These are phyloP conservation scores for Leptopterna dolabrata DNA, from an alignment of 2,888 invertebrate genomes.

Conservation along the genomic window DNA sequence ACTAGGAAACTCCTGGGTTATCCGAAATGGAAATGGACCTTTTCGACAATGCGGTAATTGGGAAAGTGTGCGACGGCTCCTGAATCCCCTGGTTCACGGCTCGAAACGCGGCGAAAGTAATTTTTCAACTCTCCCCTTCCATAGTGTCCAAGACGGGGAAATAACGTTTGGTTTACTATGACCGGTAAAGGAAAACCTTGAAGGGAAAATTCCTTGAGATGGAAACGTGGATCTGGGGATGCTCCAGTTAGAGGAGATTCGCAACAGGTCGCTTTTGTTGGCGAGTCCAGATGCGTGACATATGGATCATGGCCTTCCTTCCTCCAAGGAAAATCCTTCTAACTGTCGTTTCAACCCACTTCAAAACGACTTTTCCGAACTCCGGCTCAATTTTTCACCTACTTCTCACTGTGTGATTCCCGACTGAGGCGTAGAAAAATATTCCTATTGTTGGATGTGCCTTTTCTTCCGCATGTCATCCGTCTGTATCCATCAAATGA, in stretches of 20 bases:
- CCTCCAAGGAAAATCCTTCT: background rate
- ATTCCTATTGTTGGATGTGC: background rate
- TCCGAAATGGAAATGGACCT: background rate
- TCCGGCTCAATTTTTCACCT: background rate
- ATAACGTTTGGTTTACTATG: background rate
- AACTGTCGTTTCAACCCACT: slow-evolving; percentile 5
- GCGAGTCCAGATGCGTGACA: background rate
- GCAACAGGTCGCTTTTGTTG: slow-evolving; percentile 26
- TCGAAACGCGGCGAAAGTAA: background rate
- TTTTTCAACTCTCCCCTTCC: background rate
- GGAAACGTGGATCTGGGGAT: background rate
- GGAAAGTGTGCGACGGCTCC: slow-evolving; percentile 16
- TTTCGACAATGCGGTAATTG: background rate
- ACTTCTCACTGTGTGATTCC: background rate
- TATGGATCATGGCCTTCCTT: background rate
- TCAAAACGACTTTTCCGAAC: background rate
- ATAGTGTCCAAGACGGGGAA: background rate
- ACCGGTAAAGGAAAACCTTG: background rate
- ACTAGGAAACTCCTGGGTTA: background rate
- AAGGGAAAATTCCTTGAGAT: background rate
- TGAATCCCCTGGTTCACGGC: background rate
- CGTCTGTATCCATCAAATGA: background rate
- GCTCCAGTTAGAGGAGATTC: background rate
- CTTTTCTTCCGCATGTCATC: background rate
- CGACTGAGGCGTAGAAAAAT: background rate